These are phyloP conservation scores for Cottus gobio DNA, from an alignment of 2,113 vertebrate species.

Conservation along the genomic window DNA sequence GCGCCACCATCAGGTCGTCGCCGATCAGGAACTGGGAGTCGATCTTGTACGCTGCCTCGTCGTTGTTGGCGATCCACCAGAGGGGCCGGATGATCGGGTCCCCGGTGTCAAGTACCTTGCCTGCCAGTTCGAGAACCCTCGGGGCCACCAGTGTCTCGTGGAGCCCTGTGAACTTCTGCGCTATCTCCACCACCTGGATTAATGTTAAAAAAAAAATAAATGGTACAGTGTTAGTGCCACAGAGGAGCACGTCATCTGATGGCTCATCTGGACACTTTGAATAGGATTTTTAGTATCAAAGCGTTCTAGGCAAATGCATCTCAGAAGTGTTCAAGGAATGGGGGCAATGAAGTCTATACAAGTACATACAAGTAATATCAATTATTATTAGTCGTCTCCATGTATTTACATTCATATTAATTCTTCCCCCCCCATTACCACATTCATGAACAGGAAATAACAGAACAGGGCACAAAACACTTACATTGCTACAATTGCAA, in stretches of 20 bases:
- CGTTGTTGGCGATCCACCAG: constrained; percentile 94
- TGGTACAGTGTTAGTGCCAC: background rate
- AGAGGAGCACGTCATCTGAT: background rate
- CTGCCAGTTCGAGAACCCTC: constrained; percentile 89
- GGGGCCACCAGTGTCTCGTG: constrained; percentile 92
- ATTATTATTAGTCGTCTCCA: background rate
- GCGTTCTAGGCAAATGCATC: no score
- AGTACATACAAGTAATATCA: background rate
- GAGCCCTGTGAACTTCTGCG: constrained; percentile 89
- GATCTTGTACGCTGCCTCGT: constrained; percentile 89
- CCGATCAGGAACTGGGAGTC: constrained; percentile 98
- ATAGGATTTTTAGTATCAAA: no score
- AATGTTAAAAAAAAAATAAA: constrained; percentile 18
- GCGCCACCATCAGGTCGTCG: constrained; percentile 95
- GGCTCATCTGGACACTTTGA: background rate
- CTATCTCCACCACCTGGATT: constrained; percentile 88
- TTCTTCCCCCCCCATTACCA: no score
- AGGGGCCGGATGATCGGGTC: constrained; percentile 96
- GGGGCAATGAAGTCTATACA: background rate
- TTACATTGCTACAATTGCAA: no score
- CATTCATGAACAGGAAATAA: no score
- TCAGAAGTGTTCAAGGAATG: no score
- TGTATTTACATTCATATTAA: no score
- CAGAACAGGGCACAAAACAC: no score
- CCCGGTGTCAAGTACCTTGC: constrained; percentile 89